Evolutionary conservation across 2,113 vertebrate genomes (phyloP), one percentile per base, ranked within the genome.

Genomic region (Sphyrna mokarran): DNA sequence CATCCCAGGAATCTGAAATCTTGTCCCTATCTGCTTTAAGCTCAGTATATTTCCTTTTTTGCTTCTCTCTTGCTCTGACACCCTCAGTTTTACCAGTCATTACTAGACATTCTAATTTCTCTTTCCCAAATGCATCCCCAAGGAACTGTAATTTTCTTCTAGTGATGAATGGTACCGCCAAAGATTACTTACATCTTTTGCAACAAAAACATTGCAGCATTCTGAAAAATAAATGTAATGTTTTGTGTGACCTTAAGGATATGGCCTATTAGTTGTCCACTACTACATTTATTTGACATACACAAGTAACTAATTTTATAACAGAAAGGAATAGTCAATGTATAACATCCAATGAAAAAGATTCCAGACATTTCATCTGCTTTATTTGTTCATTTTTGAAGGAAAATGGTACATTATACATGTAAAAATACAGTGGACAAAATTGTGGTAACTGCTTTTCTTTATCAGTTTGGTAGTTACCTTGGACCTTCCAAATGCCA

Each of bases 371-470:
- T 90, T 90, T 61, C 29, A 63, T 90, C 54, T 90, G 16, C 40
- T 90, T 90, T 90, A 90, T 90, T 90, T 90, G 33, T 90, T 29
- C 54, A 90, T 90, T 33, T 90, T 61, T 61, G 26, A 61, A 54
- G 58, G 14, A 90, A 90, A 90, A 61, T 33, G 29, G 48, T 89
- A 83, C 96, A 96, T 97, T 96, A 96, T 26, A 96, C 97, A 96
- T 97, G 97, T 97, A 98, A 98, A 98, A 98, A 98, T 70, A 96
- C 7, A 96, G 96, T 96, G 96, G 96, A 97, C 96, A 97, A 97
- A 95, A 96, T 96, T 95, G 96, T 22, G 96, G 96, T 87, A 95
- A 97, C 95, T 96, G 96, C 95, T 33, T 96, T 95, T 96, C 96
- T 96, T 96, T 97, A 96, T 5, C 54, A 96, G 87, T 80, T 95